Conservation (phyloP, 2,797 vertebrate genomes). For the Rhinophrynus dorsalis region DNA sequence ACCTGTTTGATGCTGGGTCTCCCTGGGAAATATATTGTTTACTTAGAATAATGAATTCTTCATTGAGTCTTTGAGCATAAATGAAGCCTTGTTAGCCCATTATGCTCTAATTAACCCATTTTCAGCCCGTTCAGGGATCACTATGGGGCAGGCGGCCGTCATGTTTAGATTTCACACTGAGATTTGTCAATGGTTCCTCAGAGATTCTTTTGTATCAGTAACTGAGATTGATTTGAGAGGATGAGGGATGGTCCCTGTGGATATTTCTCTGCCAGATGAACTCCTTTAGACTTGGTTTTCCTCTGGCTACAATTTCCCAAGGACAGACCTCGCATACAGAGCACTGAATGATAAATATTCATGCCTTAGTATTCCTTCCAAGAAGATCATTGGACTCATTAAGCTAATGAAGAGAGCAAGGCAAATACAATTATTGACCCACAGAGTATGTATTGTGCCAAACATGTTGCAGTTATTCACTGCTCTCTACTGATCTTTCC, state of each 20-base stretch:
- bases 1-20: slow-evolving; percentile 65
- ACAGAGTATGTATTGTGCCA: not conserved
- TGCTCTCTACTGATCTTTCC: not conserved
- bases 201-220: slow-evolving; percentile 70
- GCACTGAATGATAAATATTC: slow-evolving; percentile 59
- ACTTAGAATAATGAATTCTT: slow-evolving; percentile 86
- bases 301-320: slow-evolving; percentile 69
- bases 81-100: slow-evolving; percentile 79
- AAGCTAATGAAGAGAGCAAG: slow-evolving; percentile 56
- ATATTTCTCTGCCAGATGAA: slow-evolving; percentile 65
- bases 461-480: accelerated
- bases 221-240: slow-evolving; percentile 69
- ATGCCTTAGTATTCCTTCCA: slow-evolving; percentile 53
- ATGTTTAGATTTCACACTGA: slow-evolving; percentile 70
- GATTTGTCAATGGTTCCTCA: slow-evolving; percentile 67
- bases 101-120: slow-evolving; percentile 88
- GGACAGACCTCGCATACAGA: slow-evolving; percentile 63
- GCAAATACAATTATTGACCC: slow-evolving; percentile 34
- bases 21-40: slow-evolving; percentile 63
- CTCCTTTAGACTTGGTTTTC: slow-evolving; percentile 57
- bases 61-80: slow-evolving; percentile 79
- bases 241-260: slow-evolving; percentile 58
- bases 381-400: slow-evolving; percentile 59
- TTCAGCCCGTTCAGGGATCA: slow-evolving; percentile 67
- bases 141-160: slow-evolving; percentile 65